These are phyloP conservation scores for Ophioninae sp. DNA, from an alignment of 2,888 invertebrate genomes.

Conservation along the genomic window DNA sequence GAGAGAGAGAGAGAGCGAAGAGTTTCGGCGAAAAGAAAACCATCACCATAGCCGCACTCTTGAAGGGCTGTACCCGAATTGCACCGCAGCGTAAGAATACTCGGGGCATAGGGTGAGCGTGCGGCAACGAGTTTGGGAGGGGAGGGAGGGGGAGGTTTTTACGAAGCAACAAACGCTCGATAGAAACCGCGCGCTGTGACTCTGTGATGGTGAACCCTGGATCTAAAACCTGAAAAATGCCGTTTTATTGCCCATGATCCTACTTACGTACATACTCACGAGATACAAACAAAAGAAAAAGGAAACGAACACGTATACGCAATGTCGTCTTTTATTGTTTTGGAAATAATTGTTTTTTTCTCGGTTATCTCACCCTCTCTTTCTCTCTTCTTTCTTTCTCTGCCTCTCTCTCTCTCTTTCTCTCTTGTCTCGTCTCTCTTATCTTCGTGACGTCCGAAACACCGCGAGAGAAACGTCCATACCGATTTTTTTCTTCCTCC, in stretches of 20 bases:
- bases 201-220: slow-evolving; percentile 63
- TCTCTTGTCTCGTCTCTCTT: neutral
- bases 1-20: neutral
- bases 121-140: neutral
- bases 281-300: slow-evolving; percentile 7
- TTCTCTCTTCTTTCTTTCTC: neutral
- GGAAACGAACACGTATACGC: slow-evolving; percentile 12
- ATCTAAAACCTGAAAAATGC: slow-evolving; percentile 34
- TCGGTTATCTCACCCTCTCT: neutral
- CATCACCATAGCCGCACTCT: slow-evolving; percentile 47
- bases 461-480: neutral
- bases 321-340: slow-evolving; percentile 32
- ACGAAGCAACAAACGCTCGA: slow-evolving; percentile 23
- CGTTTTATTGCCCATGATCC: slow-evolving; percentile 34
- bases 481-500: neutral
- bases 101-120: slow-evolving; percentile 11
- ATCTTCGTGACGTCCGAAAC: neutral
- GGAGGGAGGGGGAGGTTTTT: slow-evolving; percentile 15
- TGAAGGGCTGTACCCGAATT: slow-evolving; percentile 55
- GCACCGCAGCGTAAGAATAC: slow-evolving; percentile 50
- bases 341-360: neutral
- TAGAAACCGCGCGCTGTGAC: slow-evolving; percentile 63
- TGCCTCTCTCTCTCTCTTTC: neutral
- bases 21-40: slow-evolving; percentile 34
- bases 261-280: slow-evolving; percentile 1